Conservation (phyloP, 2,113 vertebrate genomes). For the Misgurnus mizolepis region DNA sequence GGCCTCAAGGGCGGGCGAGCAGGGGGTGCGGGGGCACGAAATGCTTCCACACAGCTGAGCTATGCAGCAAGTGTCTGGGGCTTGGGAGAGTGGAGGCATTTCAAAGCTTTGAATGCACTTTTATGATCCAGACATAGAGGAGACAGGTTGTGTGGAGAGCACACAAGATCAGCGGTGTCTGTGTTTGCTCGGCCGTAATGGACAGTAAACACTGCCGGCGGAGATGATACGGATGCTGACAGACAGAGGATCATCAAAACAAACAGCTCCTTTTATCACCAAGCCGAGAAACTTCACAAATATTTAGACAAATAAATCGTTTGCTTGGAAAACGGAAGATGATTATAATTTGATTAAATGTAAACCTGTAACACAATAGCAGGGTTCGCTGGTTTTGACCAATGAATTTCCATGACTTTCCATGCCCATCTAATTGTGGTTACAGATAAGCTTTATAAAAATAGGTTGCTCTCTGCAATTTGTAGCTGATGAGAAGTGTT, state of each 20-base stretch:
- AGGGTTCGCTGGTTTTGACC: not conserved
- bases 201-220: slow-evolving; percentile 29
- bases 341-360: not conserved
- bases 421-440: not conserved
- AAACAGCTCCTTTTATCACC: slow-evolving; percentile 37
- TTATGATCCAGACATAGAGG: slow-evolving; percentile 33
- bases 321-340: slow-evolving; percentile 15
- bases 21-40: slow-evolving; percentile 55
- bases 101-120: slow-evolving; percentile 48
- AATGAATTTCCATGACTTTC: not conserved
- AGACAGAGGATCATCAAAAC: slow-evolving; percentile 34
- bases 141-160: slow-evolving; percentile 36
- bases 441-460: not conserved
- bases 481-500: not conserved
- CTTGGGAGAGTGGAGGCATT: slow-evolving; percentile 50
- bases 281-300: slow-evolving; percentile 36
- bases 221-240: slow-evolving; percentile 36
- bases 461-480: not conserved
- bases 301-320: slow-evolving; percentile 30
- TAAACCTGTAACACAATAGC: not conserved
- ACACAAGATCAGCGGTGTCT: slow-evolving; percentile 39
- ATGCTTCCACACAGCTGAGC: slow-evolving; percentile 62
- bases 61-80: slow-evolving; percentile 49
- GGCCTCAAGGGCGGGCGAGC: not conserved
- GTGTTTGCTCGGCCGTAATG: slow-evolving; percentile 35